Evolutionary conservation across 2,797 vertebrate species (phyloP).

Genomic region (Gallinago nigripennis): DNA sequence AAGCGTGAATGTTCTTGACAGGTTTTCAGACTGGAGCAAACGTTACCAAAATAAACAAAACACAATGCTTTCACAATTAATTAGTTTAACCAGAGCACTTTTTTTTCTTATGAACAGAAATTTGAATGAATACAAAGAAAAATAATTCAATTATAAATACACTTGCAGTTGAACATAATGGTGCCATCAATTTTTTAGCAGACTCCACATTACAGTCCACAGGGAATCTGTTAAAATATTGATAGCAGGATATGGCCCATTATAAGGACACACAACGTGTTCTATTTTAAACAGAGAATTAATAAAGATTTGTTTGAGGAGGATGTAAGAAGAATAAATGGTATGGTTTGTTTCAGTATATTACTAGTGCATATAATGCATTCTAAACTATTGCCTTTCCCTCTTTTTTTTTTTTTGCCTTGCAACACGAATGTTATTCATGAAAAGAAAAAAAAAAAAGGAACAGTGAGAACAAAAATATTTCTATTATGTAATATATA

Average conservation of each 20-base stretch:
- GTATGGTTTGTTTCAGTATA: background rate
- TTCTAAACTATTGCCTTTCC: background rate
- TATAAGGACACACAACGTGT: slow-evolving; percentile 22
- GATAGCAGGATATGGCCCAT: slow-evolving; percentile 64
- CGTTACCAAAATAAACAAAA: background rate
- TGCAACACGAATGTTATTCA: background rate
- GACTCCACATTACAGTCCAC: slow-evolving; percentile 53
- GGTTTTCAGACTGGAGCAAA: slow-evolving; percentile 12
- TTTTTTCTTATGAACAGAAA: slow-evolving; percentile 18
- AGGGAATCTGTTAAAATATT: slow-evolving; percentile 72
- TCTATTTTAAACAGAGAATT: slow-evolving; percentile 63
- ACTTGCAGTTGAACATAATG: slow-evolving; percentile 42
- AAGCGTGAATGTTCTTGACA: background rate
- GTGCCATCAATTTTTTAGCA: slow-evolving; percentile 69
- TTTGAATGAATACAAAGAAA: slow-evolving; percentile 39
- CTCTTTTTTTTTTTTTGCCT: background rate
- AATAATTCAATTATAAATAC: slow-evolving; percentile 53
- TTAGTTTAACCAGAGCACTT: background rate
- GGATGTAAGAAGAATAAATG: slow-evolving; percentile 13
- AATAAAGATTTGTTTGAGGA: slow-evolving; percentile 60
- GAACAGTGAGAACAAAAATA: background rate
- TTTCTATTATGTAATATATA: background rate
- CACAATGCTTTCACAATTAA: background rate
- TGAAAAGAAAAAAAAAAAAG: no score
- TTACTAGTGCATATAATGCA: background rate